These are phyloP conservation scores for Antennarius striatus DNA, from an alignment of 2,113 vertebrate genomes.

Conservation along the genomic window DNA sequence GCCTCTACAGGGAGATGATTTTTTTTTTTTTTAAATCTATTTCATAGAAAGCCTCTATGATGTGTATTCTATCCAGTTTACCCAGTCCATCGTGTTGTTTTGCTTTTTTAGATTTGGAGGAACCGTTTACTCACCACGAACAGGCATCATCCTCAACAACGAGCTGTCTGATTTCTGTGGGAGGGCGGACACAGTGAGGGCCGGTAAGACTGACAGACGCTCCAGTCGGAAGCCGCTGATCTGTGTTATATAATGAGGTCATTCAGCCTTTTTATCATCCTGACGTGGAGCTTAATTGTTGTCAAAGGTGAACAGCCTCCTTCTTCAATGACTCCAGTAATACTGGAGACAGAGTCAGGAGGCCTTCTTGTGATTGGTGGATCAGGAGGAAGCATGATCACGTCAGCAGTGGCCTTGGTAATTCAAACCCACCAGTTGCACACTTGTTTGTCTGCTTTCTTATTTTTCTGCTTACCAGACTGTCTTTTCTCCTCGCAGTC, in stretches of 20 bases:
- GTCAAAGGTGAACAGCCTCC: slow-evolving; percentile 87
- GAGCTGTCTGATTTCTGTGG: slow-evolving; percentile 90
- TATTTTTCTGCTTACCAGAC: slow-evolving; percentile 15
- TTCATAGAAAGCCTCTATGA: too few species aligned
- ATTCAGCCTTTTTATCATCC: background rate
- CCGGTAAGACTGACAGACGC: slow-evolving; percentile 71
- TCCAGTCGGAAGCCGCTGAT: background rate
- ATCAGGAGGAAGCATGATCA: slow-evolving; percentile 85
- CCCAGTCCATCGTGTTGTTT: background rate
- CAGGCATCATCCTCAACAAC: slow-evolving; percentile 94
- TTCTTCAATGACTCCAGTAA: slow-evolving; percentile 89
- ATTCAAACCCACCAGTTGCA: slow-evolving; percentile 30
- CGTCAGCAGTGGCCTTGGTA: slow-evolving; percentile 84
- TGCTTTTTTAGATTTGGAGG: slow-evolving; percentile 87
- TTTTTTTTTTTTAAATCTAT: too few species aligned
- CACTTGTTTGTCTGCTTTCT: background rate
- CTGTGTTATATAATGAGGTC: background rate
- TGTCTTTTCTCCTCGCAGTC: slow-evolving; percentile 68
- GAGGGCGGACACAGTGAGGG: slow-evolving; percentile 26
- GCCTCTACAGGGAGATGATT: too few species aligned
- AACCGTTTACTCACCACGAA: slow-evolving; percentile 84
- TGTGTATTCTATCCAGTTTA: background rate
- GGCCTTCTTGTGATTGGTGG: slow-evolving; percentile 88
- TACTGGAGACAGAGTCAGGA: slow-evolving; percentile 80
- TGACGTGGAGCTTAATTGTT: slow-evolving; percentile 11